Evolutionary conservation across 2,797 vertebrate genomes (phyloP).

Genomic region (Capromys pilorides): DNA sequence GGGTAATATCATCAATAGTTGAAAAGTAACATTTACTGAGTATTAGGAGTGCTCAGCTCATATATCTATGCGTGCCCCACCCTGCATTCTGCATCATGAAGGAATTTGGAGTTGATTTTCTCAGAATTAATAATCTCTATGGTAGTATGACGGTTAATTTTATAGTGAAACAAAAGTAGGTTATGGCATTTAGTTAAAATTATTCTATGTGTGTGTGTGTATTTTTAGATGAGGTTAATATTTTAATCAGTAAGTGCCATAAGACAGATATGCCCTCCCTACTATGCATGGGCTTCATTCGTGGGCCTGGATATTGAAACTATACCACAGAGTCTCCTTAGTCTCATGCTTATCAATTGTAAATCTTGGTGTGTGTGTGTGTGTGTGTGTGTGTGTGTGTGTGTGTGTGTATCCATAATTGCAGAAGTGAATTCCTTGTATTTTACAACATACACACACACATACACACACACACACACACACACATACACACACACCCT

Average conservation of each 20-base stretch:
- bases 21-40: slow-evolving; percentile 32
- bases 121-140: not conserved
- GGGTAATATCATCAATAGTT: not conserved
- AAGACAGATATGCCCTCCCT: not conserved
- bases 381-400: not conserved
- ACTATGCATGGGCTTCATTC: not conserved
- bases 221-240: slow-evolving; percentile 40
- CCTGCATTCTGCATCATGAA: slow-evolving; percentile 11
- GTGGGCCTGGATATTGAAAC: not conserved
- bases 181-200: not conserved
- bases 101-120: not conserved
- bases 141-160: slow-evolving; percentile 28
- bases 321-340: not conserved
- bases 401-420: not conserved
- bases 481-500: not conserved
- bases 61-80: not conserved
- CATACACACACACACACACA: too few species aligned
- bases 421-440: slow-evolving; percentile 2
- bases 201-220: not conserved
- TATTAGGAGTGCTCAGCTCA: not conserved
- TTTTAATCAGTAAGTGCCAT: slow-evolving; percentile 23
- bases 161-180: not conserved
- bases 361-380: slow-evolving; percentile 5
- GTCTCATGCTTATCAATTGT: not conserved
- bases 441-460: not conserved